A percentile compares a stretch with the other conserved stretches of the same genome.
phyloP scores from a whole-genome alignment of 2,888 invertebrate species.

The Lathronympha strigana region DNA sequence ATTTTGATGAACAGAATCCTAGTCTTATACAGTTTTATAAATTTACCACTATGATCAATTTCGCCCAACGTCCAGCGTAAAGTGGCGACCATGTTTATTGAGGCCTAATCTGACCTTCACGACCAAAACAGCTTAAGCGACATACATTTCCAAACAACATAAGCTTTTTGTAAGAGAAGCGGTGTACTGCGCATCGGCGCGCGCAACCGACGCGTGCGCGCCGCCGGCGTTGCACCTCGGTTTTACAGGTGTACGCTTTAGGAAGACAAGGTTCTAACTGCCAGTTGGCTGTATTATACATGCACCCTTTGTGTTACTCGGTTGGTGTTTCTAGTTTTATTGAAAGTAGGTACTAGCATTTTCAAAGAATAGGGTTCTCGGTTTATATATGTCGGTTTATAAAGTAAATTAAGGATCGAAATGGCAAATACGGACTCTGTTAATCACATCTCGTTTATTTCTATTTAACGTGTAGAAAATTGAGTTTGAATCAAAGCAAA shows the following conservation, averaged over 20 bases:
- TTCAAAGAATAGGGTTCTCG: not conserved
- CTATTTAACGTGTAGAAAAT: too few relatives aligned
- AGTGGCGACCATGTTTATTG: slow-evolving; percentile 41
- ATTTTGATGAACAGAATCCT: not conserved
- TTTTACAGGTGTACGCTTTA: slow-evolving; percentile 14
- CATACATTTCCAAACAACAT: not conserved
- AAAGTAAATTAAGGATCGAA: not conserved
- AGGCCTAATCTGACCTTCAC: slow-evolving; percentile 29
- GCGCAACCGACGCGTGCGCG: slow-evolving; percentile 50
- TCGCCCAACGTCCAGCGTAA: slow-evolving; percentile 45
- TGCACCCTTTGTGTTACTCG: not conserved
- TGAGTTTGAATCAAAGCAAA: too few relatives aligned
- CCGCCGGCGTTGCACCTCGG: slow-evolving; percentile 32
- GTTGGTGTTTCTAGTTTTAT: slow-evolving; percentile 9
- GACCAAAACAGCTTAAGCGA: not conserved
- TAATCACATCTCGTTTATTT: not conserved
- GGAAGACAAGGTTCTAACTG: not conserved
- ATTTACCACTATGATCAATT: slow-evolving; percentile 19
- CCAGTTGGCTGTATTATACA: not conserved
- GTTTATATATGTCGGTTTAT: not conserved
- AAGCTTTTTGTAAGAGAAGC: not conserved
- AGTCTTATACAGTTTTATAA: slow-evolving; percentile 7
- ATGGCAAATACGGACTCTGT: not conserved
- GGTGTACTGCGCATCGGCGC: slow-evolving; percentile 43
- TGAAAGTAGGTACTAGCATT: slow-evolving; percentile 13